Conservation (phyloP, 2,113 vertebrate genomes). For the Pangasianodon gigas region DNA sequence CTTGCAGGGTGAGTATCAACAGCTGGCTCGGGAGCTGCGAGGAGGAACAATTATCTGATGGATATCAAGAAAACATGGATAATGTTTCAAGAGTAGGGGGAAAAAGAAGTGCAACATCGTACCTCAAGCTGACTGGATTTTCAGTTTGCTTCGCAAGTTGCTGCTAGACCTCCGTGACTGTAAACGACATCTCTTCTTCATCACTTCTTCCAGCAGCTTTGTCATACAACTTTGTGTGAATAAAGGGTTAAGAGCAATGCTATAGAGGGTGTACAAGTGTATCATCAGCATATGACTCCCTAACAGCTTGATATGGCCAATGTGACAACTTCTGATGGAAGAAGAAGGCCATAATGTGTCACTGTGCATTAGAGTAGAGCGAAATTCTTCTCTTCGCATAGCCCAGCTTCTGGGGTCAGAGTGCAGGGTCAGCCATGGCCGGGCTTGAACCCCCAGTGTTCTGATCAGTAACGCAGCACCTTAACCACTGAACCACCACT, state of each 20-base stretch:
- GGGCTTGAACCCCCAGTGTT: neutral
- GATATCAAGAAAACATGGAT: neutral
- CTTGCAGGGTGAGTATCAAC: neutral
- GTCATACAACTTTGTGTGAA: neutral
- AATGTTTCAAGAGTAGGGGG: neutral
- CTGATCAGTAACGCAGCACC: neutral
- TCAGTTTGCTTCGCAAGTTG: neutral
- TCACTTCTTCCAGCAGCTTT: neutral
- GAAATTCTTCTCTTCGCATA: neutral
- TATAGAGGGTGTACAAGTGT: neutral
- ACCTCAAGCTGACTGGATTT: neutral
- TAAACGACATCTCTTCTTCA: neutral
- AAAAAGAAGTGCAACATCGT: no score
- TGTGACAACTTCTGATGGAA: neutral
- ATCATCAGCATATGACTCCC: neutral
- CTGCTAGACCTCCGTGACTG: neutral
- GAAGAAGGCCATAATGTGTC: neutral
- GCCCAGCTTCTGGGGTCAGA: neutral
- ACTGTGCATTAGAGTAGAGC: neutral
- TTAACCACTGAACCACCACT: neutral
- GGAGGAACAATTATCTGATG: neutral
- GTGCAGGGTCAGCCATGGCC: neutral
- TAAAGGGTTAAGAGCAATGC: neutral
- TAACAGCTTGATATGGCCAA: neutral
- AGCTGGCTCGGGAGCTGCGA: neutral